Conservation (phyloP, 2,113 vertebrate genomes). For the Eublepharis macularius region DNA sequence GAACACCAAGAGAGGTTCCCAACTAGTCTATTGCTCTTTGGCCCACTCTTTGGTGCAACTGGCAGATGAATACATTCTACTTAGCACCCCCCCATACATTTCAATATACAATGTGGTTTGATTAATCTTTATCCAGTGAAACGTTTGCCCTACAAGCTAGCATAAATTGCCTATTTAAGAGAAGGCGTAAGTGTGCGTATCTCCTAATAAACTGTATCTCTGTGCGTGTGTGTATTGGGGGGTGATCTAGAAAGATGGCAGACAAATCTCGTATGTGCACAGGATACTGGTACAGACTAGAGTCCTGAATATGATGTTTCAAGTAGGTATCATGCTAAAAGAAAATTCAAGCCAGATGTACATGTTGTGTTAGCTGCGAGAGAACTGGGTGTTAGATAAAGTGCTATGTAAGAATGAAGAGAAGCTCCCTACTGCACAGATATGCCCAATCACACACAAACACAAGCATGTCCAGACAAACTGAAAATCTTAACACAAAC, state of each 20-base stretch:
- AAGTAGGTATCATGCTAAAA: neutral
- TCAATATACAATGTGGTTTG: neutral
- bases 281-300: neutral
- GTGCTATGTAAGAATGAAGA: neutral
- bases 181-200: neutral
- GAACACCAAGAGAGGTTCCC: neutral
- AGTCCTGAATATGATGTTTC: neutral
- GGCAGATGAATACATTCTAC: neutral
- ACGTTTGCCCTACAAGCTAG: too few relatives aligned
- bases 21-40: neutral
- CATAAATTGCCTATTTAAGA: neutral
- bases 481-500: neutral
- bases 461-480: neutral
- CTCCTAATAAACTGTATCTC: too few relatives aligned
- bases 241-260: too few relatives aligned
- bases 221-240: too few relatives aligned
- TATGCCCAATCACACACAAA: too few relatives aligned
- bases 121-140: neutral
- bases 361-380: neutral
- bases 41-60: neutral
- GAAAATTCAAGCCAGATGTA: neutral
- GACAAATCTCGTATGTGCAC: neutral
- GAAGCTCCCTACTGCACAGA: neutral
- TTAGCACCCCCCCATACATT: neutral
- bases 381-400: neutral